Conservation (phyloP, 2,888 invertebrate species). For the Aphodius sticticus region DNA sequence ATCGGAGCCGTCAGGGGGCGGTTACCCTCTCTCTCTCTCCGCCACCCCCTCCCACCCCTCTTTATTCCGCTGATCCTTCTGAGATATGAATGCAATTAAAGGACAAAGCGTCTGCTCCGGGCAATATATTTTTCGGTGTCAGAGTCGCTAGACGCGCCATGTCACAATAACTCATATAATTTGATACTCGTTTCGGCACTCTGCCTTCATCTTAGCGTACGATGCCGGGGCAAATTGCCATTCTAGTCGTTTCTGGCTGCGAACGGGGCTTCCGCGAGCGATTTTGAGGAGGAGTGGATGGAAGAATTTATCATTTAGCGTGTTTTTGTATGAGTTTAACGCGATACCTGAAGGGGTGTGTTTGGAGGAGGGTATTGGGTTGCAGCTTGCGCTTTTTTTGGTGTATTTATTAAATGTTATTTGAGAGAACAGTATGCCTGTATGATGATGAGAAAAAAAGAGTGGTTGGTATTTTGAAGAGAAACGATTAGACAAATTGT, state of each 20-base stretch:
- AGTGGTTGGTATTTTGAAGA: no score
- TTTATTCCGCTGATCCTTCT: slow-evolving; percentile 22
- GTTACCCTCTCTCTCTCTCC: neutral
- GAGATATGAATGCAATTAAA: slow-evolving; percentile 31
- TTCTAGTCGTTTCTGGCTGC: neutral
- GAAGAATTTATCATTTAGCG: neutral
- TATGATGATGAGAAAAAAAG: no score
- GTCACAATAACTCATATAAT: slow-evolving; percentile 31
- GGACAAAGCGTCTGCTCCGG: slow-evolving; percentile 29
- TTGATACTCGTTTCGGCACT: slow-evolving; percentile 23
- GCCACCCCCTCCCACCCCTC: neutral
- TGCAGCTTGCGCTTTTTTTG: neutral
- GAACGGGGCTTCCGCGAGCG: neutral
- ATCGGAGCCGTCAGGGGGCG: neutral
- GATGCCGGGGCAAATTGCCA: slow-evolving; percentile 6
- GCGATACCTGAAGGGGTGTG: neutral
- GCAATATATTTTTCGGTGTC: slow-evolving; percentile 30
- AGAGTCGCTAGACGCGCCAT: slow-evolving; percentile 15
- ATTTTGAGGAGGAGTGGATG: neutral
- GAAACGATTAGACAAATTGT: no score
- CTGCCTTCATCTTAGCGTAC: neutral
- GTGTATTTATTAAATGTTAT: neutral
- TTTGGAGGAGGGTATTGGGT: neutral
- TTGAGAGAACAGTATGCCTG: no score
- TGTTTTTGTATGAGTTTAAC: neutral